Percentiles rank a stretch among this genome's conserved stretches.
Evolutionary conservation across 2,797 vertebrate genomes (phyloP).

Genomic region (Adrianichthys oophorus): DNA sequence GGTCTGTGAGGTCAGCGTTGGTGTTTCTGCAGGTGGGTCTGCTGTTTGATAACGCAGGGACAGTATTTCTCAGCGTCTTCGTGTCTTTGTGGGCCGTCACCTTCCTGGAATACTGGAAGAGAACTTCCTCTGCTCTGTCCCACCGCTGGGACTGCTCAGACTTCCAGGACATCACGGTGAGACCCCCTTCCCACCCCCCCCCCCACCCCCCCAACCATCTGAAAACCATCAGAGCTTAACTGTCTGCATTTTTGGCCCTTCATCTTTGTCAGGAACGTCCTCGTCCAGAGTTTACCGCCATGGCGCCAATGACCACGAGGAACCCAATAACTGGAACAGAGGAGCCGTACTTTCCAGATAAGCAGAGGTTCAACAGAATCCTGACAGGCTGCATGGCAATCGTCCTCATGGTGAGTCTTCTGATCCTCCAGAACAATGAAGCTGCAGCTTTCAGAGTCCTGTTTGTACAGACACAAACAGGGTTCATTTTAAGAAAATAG

Average conservation of each 20-base stretch:
- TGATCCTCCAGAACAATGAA: too few species aligned
- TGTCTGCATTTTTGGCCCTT: neutral
- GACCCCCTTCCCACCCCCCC: neutral
- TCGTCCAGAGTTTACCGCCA: constrained; percentile 78
- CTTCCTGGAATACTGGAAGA: constrained; percentile 85
- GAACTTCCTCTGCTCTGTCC: constrained; percentile 70
- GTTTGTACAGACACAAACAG: too few species aligned
- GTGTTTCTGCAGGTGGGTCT: constrained; percentile 67
- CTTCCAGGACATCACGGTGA: constrained; percentile 77
- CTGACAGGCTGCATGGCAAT: constrained; percentile 79
- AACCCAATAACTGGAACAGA: constrained; percentile 81
- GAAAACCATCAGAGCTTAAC: neutral
- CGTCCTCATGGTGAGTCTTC: constrained; percentile 74
- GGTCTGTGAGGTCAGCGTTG: neutral
- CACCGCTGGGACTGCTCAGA: constrained; percentile 83
- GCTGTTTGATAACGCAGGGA: constrained; percentile 82
- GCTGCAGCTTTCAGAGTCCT: too few species aligned
- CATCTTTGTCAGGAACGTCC: constrained; percentile 72
- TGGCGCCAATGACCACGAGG: constrained; percentile 77
- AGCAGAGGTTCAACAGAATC: constrained; percentile 64
- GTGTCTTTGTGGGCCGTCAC: constrained; percentile 83
- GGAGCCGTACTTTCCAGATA: constrained; percentile 79
- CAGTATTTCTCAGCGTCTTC: constrained; percentile 83
- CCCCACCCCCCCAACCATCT: neutral
- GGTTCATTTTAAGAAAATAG: too few species aligned